Conservation (phyloP, 1,140 invertebrate species). For the Stenopsyche tienmushanensis region DNA sequence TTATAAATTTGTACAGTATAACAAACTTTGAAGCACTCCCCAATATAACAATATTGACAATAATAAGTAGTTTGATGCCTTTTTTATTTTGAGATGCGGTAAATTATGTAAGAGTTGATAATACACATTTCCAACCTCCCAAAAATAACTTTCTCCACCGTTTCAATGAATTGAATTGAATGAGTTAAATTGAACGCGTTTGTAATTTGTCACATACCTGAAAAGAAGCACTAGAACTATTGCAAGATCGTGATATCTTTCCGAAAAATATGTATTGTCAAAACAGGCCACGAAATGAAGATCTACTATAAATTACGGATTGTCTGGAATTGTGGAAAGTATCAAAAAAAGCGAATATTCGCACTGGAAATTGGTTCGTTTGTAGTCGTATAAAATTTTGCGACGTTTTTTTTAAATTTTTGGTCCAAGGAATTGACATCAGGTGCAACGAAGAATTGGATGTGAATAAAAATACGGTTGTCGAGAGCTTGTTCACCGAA, state of each 20-base stretch:
- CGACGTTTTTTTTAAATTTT: background rate
- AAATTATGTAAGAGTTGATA: too few species aligned
- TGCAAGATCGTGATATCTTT: background rate
- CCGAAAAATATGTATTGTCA: background rate
- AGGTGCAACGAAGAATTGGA: background rate
- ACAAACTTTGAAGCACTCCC: too few species aligned
- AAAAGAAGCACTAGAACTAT: background rate
- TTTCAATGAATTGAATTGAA: too few species aligned
- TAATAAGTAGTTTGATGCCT: too few species aligned
- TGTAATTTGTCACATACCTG: background rate
- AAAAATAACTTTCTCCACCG: too few species aligned
- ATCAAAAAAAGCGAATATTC: background rate
- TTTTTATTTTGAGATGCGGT: too few species aligned
- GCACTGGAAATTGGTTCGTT: background rate
- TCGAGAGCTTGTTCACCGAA: background rate
- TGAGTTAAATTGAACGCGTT: too few species aligned
- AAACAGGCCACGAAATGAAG: background rate
- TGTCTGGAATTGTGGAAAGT: background rate
- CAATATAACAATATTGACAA: too few species aligned
- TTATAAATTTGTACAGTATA: too few species aligned
- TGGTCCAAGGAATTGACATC: conserved; percentile 3
- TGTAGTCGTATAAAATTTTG: background rate
- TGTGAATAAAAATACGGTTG: background rate
- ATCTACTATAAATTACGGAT: background rate
- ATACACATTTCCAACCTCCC: too few species aligned